phyloP scores from a whole-genome alignment of 2,888 invertebrate genomes.

The Limnephilus rhombicus region DNA sequence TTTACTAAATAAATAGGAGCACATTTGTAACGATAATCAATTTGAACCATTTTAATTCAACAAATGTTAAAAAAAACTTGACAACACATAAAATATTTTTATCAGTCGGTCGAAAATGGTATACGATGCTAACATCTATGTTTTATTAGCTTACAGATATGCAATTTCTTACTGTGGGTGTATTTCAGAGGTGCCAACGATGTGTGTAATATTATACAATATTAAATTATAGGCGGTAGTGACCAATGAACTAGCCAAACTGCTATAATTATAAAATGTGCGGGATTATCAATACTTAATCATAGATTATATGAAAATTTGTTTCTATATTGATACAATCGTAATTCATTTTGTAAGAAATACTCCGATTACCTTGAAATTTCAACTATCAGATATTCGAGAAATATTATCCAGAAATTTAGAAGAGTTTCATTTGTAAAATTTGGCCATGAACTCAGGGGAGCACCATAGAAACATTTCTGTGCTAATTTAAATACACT shows the following conservation, averaged over 20 bases:
- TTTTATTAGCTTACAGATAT: neutral
- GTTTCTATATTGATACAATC: slow-evolving; percentile 29
- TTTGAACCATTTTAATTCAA: neutral
- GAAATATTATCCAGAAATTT: slow-evolving; percentile 19
- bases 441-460: slow-evolving; percentile 5
- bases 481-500: slow-evolving; percentile 7
- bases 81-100: neutral
- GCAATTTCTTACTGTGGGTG: slow-evolving; percentile 6
- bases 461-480: neutral
- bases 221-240: neutral
- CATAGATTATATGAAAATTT: neutral
- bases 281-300: slow-evolving; percentile 5
- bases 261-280: neutral
- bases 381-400: slow-evolving; percentile 26
- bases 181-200: slow-evolving; percentile 7
- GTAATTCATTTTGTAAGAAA: slow-evolving; percentile 15
- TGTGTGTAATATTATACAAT: neutral
- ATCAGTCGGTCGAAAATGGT: slow-evolving; percentile 1
- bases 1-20: neutral
- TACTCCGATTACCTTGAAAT: slow-evolving; percentile 3
- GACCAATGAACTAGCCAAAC: slow-evolving; percentile 4
- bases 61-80: neutral
- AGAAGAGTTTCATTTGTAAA: slow-evolving; percentile 14
- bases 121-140: neutral
- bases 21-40: neutral